Evolutionary conservation across 1,140 invertebrate genomes (phyloP).

Genomic region (Brachionus angularis): DNA sequence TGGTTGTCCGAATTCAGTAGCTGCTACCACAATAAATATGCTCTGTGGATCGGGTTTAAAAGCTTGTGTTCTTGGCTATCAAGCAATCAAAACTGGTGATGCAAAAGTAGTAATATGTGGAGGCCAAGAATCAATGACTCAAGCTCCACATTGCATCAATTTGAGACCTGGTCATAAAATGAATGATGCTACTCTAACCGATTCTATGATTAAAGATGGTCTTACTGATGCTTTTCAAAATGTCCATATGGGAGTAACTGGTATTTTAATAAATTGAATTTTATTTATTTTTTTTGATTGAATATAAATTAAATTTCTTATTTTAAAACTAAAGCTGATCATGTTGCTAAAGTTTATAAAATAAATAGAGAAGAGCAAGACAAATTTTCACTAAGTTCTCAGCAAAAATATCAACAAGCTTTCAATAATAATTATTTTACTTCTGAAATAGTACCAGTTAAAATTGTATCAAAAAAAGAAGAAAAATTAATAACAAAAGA

Average conservation of each 20-base stretch:
- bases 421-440: constrained; percentile 66
- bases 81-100: constrained; percentile 69
- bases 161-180: constrained; percentile 68
- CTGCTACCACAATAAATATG: constrained; percentile 75
- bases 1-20: constrained; percentile 69
- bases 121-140: constrained; percentile 80
- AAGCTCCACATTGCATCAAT: constrained; percentile 68
- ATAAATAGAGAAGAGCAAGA: constrained; percentile 73
- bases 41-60: constrained; percentile 80
- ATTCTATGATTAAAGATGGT: constrained; percentile 73
- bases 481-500: constrained; percentile 49
- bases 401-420: constrained; percentile 67
- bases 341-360: constrained; percentile 68
- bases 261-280: constrained; percentile 61
- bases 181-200: constrained; percentile 65
- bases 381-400: constrained; percentile 68
- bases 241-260: constrained; percentile 79
- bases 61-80: constrained; percentile 67
- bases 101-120: constrained; percentile 70
- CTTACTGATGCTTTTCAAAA: constrained; percentile 73
- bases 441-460: constrained; percentile 50
- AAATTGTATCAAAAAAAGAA: constrained; percentile 9
- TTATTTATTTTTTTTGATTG: too few relatives aligned
- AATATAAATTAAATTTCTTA: too few relatives aligned
- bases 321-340: constrained; percentile 69